A percentile compares a stretch with the other conserved stretches of the same genome.
Conservation (phyloP, 2,113 vertebrate genomes). For the Macaca fascicularis region DNA sequence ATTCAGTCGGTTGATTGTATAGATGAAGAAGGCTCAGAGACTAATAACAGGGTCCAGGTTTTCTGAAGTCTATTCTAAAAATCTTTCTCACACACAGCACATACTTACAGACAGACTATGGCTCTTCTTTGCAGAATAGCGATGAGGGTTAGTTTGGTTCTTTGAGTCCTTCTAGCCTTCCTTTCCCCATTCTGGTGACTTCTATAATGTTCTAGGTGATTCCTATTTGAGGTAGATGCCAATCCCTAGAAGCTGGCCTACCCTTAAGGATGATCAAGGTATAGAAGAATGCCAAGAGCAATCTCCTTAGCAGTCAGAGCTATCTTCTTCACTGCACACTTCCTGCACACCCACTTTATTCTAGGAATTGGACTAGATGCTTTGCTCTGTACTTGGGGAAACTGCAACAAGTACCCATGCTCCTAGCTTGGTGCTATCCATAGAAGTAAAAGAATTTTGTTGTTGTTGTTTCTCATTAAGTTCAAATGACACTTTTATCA, state of each 20-base stretch:
- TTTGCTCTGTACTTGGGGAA: rapidly evolving
- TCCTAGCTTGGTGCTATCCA: neutral
- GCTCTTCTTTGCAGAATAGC: neutral
- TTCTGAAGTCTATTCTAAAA: neutral
- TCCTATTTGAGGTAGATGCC: neutral
- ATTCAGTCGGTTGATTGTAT: neutral
- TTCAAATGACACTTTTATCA: neutral
- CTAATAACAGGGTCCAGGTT: rapidly evolving
- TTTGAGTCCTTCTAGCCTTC: neutral
- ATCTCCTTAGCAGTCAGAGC: neutral
- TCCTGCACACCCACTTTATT: neutral
- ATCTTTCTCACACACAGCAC: neutral
- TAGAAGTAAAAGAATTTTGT: neutral
- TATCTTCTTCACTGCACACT: neutral
- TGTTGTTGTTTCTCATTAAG: neutral
- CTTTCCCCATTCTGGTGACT: neutral
- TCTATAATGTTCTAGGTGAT: neutral
- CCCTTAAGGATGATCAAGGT: neutral
- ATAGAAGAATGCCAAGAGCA: rapidly evolving
- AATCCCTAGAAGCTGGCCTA: rapidly evolving
- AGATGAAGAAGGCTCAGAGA: neutral
- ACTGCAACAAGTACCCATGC: rapidly evolving
- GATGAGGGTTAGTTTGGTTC: neutral
- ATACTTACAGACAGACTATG: neutral
- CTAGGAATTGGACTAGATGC: neutral